Evolutionary conservation across 2,888 invertebrate species (phyloP), one percentile per base, ranked within the genome.

Genomic region (Amphipoea oculea): DNA sequence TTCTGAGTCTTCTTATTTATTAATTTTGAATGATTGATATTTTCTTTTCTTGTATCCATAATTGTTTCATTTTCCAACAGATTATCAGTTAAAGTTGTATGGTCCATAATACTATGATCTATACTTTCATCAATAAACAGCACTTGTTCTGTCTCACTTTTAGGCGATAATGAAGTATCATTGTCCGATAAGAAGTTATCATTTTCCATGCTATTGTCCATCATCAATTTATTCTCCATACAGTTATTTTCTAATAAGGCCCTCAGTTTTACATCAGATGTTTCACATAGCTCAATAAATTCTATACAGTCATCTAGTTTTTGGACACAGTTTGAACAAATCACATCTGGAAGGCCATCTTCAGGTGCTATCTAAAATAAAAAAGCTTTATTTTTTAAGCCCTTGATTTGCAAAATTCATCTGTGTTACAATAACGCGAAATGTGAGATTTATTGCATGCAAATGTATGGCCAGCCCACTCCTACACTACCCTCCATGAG

Each of bases 261-360:
- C 88, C 93, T 93, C 23, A 96, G 87, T 88, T 93, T 92, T 6
- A 67, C 71, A 84, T 96, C 96, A 9, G 95, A 94, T 67, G 88
- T 89, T 91, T 94, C 89, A 89, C 96, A 96, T 29, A 93, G 85
- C 66, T 91, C 79, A 63, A 95, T 92, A 88, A 96, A 96, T 76
- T 92, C 90, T 78, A 95, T 86, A 81, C 96, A 96, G 12, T 88
- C 87, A 2, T 96, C 91, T 71, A 96, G 84, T 84, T 89, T 93
- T 79, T 90, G 85, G 48, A 93, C 86, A 90, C 96, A 96, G 82
- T 84, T 91, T 54, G 83, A 82, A 89, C 96, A 96, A 88, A 96
- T 95, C 79, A 89, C 89, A 48, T 91, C 90, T 36, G 96, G 96
- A 40, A 96, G 90, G 6, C 94, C 94, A 87, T 96, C 96, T 73